Evolutionary conservation across 30 jellyfish, hydroid and myxozoan genomes (phyloP), one percentile per base, ranked within the genome.

Genomic region (Chrysaora quinquecirrha): DNA sequence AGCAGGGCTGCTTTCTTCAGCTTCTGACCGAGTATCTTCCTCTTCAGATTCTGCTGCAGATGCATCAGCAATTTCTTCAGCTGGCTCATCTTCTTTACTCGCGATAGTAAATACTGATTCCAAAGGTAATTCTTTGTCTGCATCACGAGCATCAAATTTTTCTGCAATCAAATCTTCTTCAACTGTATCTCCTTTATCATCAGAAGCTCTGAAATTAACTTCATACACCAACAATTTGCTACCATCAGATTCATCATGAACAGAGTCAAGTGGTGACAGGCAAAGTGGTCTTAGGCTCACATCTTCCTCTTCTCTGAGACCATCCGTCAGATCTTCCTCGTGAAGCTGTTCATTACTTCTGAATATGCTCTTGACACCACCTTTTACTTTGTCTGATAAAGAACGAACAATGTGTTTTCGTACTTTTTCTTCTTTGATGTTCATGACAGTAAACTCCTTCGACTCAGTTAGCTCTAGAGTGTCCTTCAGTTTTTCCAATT

Each of bases 161-260:
- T 75, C 87, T 1, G 68, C 0, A 18, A 75, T 75, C 2, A 50
- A 29, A 52, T n/a, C 87, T 7, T 75, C 87, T 10, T 52, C 68
- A 52, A 52, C 68, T 20, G 43, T 24, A 48, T 25, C 29, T 25
- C 30, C 1, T 29, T 48, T 49, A 31, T 22, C n/a, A 38, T n/a
- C n/a, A n/a, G n/a, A n/a, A n/a, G n/a, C n/a, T n/a, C n/a, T n/a
- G n/a, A n/a, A n/a, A n/a, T n/a, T n/a, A n/a, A n/a, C n/a, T n/a
- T n/a, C n/a, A n/a, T n/a, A n/a, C n/a, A n/a, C n/a, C n/a, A n/a
- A n/a, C n/a, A n/a, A n/a, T n/a, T 27, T 24, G 23, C 84, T 24
- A 30, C 50, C 84, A 7, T 38, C 50, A 1, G 21, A 19, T 24
- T 67, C 30, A 0, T 28, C 72, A 2, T 14, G 6, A 14, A 38